Evolutionary conservation across 2,113 vertebrate species (phyloP).

Genomic region (Poeciliopsis prolifica): DNA sequence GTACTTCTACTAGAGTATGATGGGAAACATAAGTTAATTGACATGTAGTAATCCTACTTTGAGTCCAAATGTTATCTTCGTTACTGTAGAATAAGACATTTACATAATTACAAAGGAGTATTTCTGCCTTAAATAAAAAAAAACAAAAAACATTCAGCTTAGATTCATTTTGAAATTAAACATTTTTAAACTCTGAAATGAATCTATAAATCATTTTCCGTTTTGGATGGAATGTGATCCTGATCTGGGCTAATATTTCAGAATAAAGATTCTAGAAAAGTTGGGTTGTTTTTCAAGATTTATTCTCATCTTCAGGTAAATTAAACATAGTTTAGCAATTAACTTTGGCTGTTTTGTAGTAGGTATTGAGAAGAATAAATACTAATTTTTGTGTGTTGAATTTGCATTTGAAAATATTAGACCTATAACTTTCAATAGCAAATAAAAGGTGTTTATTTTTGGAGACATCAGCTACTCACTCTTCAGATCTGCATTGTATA

Average conservation of each 20-base stretch:
- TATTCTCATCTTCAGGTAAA: neutral
- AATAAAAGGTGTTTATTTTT: too few relatives aligned
- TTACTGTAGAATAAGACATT: neutral
- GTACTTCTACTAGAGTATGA: too few relatives aligned
- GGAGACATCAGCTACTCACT: too few relatives aligned
- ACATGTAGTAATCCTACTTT: neutral
- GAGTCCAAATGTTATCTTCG: too few relatives aligned
- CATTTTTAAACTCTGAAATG: neutral
- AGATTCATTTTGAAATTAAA: neutral
- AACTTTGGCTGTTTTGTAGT: neutral
- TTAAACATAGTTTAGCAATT: neutral
- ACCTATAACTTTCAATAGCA: neutral
- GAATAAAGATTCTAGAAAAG: neutral
- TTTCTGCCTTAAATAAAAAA: neutral
- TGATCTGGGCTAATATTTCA: neutral
- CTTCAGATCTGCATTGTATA: neutral
- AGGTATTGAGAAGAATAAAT: neutral
- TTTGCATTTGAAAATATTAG: neutral
- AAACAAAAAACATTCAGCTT: too few relatives aligned
- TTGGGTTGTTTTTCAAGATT: neutral
- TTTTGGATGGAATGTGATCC: neutral
- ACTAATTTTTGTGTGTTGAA: too few relatives aligned
- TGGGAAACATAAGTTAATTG: neutral
- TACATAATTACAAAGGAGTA: neutral
- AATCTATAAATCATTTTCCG: neutral